A percentile compares a stretch with the other conserved stretches of the same genome.
Conservation (phyloP, 1,140 invertebrate genomes). For the Thaumetopoea pityocampa region DNA sequence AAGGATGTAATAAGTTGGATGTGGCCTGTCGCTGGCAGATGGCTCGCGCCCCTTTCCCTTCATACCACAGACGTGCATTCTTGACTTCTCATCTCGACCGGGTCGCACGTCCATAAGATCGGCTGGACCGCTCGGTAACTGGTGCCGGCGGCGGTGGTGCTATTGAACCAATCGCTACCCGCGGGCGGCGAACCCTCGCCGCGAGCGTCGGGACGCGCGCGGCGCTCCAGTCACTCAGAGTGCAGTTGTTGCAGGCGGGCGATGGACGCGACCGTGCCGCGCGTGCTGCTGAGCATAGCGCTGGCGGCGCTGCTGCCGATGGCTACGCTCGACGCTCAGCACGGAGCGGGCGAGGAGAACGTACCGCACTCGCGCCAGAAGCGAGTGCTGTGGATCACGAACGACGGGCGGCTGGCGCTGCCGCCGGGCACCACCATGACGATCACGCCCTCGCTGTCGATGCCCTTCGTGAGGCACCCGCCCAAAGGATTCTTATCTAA, state of each 20-base stretch:
- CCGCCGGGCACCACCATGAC: conserved; percentile 88
- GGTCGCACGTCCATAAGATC: too few relatives aligned
- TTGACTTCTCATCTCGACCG: too few relatives aligned
- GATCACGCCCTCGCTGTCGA: conserved; percentile 86
- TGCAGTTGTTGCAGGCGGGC: conserved; percentile 29
- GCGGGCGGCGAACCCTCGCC: too few relatives aligned
- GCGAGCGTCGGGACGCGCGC: too few relatives aligned
- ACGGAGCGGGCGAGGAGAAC: conserved; percentile 50
- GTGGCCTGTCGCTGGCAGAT: too few relatives aligned
- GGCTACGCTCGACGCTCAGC: conserved; percentile 42
- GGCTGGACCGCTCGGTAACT: too few relatives aligned
- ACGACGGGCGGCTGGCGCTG: conserved; percentile 86
- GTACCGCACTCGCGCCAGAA: conserved; percentile 85
- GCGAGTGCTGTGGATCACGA: conserved; percentile 87
- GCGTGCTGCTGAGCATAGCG: conserved; percentile 62
- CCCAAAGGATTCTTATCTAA: conserved; percentile 90
- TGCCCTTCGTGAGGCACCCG: conserved; percentile 89
- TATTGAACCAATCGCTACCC: too few relatives aligned
- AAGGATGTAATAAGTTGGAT: too few relatives aligned
- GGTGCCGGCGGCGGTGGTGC: too few relatives aligned
- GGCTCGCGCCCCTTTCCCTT: too few relatives aligned
- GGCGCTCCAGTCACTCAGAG: too few relatives aligned
- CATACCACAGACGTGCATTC: too few relatives aligned
- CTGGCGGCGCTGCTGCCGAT: conserved; percentile 55
- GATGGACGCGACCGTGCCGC: conserved; percentile 57